Conservation (phyloP, 2,888 invertebrate genomes). For the Brachypalpus laphriformis region DNA sequence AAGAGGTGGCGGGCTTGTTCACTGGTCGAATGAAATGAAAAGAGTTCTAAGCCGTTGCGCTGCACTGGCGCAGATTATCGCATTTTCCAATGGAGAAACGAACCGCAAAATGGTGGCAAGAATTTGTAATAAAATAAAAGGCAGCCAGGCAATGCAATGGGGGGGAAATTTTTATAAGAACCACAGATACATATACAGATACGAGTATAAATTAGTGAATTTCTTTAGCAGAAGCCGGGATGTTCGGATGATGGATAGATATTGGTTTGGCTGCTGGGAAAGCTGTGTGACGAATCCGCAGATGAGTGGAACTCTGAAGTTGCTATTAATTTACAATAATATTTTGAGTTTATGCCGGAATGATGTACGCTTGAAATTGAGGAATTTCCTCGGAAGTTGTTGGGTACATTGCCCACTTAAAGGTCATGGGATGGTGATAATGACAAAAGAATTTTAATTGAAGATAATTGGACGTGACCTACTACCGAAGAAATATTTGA, state of each 20-base stretch:
- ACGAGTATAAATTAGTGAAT: slow-evolving; percentile 12
- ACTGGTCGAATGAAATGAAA: not conserved
- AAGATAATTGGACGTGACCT: slow-evolving; percentile 22
- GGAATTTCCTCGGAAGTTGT: not conserved
- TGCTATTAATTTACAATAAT: slow-evolving; percentile 18
- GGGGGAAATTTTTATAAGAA: not conserved
- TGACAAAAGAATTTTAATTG: slow-evolving; percentile 23
- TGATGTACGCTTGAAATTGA: not conserved
- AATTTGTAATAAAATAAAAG: slow-evolving; percentile 20
- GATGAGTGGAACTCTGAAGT: not conserved
- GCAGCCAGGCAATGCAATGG: not conserved
- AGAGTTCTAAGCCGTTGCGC: not conserved
- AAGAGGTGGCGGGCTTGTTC: slow-evolving; percentile 13
- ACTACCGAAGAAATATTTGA: slow-evolving; percentile 1
- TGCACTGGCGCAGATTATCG: not conserved
- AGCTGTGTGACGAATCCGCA: slow-evolving; percentile 10
- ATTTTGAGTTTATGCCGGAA: not conserved
- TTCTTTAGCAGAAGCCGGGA: slow-evolving; percentile 14
- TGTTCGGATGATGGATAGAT: not conserved
- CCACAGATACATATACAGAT: not conserved
- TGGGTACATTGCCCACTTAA: not conserved
- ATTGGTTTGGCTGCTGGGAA: not conserved
- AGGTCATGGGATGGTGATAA: slow-evolving; percentile 1
- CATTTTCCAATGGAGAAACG: slow-evolving; percentile 19
- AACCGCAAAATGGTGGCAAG: slow-evolving; percentile 47